Percentiles rank a stretch among this genome's conserved stretches.
phyloP scores from a whole-genome alignment of 2,113 vertebrate species.

The Albula glossodonta region DNA sequence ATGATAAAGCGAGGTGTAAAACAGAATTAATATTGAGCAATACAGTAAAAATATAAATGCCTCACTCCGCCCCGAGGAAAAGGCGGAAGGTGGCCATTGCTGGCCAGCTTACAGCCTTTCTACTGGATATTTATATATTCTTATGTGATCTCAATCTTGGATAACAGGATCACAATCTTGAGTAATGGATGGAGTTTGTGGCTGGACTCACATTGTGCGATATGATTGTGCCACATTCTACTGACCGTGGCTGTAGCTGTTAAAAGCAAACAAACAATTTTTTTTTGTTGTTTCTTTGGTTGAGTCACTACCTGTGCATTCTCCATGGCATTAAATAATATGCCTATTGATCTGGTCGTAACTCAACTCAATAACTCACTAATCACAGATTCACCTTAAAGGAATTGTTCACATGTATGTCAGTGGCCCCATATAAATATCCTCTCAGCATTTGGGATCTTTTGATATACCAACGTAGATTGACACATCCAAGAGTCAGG shows the following conservation, averaged over 20 bases:
- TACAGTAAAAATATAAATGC: too few species aligned
- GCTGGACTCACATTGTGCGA: neutral
- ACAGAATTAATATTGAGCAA: too few species aligned
- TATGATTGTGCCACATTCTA: neutral
- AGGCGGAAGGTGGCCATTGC: too few species aligned
- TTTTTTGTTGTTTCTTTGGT: neutral
- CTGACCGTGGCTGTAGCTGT: neutral
- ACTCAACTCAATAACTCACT: neutral
- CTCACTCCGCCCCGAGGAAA: too few species aligned
- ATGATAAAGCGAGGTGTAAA: too few species aligned
- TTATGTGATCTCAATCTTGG: neutral
- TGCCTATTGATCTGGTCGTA: constrained; percentile 10
- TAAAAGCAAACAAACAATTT: too few species aligned
- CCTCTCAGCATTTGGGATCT: neutral
- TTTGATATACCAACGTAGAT: neutral
- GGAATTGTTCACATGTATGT: neutral
- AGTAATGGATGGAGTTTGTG: neutral
- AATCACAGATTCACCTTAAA: neutral
- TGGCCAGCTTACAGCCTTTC: too few species aligned
- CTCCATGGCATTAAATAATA: neutral
- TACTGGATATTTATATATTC: neutral
- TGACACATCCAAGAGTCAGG: neutral
- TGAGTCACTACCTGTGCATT: neutral
- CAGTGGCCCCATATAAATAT: neutral
- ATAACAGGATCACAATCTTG: neutral